A percentile compares a stretch with the other conserved stretches of the same genome.
phyloP scores from a whole-genome alignment of 2,113 vertebrate species.

The Phyllostomus discolor region DNA sequence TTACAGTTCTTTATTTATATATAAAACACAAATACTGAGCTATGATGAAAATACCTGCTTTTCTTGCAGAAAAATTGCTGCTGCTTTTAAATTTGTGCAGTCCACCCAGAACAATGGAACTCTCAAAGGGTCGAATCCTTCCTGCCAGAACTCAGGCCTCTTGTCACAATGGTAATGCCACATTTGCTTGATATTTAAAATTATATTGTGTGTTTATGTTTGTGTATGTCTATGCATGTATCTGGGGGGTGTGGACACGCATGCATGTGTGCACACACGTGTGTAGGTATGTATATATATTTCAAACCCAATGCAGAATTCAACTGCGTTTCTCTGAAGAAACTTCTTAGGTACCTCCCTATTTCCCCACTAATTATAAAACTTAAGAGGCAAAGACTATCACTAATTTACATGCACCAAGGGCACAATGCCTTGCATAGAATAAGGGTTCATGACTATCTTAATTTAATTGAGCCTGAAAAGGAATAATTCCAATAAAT shows the following conservation, averaged over 20 bases:
- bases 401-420: not conserved
- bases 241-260: not conserved
- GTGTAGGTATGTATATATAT: not conserved
- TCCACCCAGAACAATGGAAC: slow-evolving; percentile 95
- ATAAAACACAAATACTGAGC: fast-evolving
- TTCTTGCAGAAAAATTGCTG: slow-evolving; percentile 94
- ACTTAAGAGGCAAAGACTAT: not conserved
- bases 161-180: slow-evolving; percentile 94
- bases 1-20: not conserved
- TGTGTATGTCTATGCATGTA: not conserved
- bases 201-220: not conserved
- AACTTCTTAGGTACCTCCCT: not conserved
- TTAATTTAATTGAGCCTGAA: not conserved
- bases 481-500: slow-evolving; percentile 13
- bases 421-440: not conserved
- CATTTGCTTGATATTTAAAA: not conserved
- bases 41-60: slow-evolving; percentile 49
- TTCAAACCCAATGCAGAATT: not conserved
- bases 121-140: slow-evolving; percentile 92
- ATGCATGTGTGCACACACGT: too few relatives aligned
- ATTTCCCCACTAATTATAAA: not conserved
- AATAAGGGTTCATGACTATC: not conserved
- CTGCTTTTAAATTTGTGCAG: slow-evolving; percentile 96
- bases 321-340: slow-evolving; percentile 25
- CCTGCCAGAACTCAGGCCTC: slow-evolving; percentile 90